These are phyloP conservation scores for Spinus olivaceus DNA, from an alignment of 2,797 vertebrate species.

Conservation along the genomic window DNA sequence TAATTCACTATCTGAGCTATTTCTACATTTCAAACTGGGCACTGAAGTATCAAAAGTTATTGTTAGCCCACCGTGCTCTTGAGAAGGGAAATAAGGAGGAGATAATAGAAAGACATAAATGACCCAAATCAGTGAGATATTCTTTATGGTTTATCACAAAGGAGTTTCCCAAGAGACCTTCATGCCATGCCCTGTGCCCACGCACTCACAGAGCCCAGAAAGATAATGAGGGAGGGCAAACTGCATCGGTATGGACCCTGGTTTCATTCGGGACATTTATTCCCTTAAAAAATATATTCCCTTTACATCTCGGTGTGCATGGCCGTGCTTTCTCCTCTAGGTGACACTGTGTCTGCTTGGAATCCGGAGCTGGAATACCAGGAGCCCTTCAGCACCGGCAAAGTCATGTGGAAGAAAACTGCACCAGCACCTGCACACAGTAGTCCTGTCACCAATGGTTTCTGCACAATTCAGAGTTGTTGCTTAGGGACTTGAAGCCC, in stretches of 20 bases:
- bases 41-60: slow-evolving; percentile 53
- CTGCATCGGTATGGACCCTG: not conserved
- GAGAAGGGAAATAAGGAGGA: slow-evolving; percentile 48
- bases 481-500: not conserved
- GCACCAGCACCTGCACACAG: slow-evolving; percentile 25
- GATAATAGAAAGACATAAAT: slow-evolving; percentile 41
- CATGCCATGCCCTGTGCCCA: not conserved
- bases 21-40: slow-evolving; percentile 69
- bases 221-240: not conserved
- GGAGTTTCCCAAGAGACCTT: slow-evolving; percentile 49
- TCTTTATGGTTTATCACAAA: slow-evolving; percentile 47
- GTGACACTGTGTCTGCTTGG: slow-evolving; percentile 61
- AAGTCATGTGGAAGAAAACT: slow-evolving; percentile 39
- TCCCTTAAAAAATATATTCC: not conserved
- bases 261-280: not conserved
- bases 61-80: slow-evolving; percentile 43
- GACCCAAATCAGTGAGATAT: slow-evolving; percentile 45
- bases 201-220: not conserved
- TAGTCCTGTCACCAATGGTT: not conserved
- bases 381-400: slow-evolving; percentile 13
- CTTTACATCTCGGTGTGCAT: not conserved
- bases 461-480: not conserved
- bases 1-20: slow-evolving; percentile 63
- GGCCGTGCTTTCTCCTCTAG: slow-evolving; percentile 50
- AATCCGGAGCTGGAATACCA: not conserved